Evolutionary conservation across 2,797 vertebrate genomes (phyloP), one percentile per base, ranked within the genome.

Genomic region (Syngnathus rostellatus): DNA sequence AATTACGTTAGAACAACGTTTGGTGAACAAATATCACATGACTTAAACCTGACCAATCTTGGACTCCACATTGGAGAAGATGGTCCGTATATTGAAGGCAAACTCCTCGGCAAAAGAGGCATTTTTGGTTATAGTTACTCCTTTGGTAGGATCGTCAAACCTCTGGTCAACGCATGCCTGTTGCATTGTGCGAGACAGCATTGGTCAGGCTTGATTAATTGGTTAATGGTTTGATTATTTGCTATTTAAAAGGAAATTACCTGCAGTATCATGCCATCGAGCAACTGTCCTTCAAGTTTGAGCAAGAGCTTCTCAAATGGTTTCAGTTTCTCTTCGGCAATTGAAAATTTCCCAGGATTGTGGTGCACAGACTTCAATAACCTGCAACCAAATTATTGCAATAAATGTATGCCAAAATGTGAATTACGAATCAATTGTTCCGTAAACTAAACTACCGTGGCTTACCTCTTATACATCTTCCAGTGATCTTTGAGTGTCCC

Each of bases 391-490:
- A 19, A 23, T 53, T 23, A 5, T 8, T 21, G 50, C n/a, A 8
- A 53, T 9, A 53, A 21, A 21, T 53, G 50, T 53, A n/a, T n/a
- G 12, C 43, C 43, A n/a, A 53, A 53, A 21, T 5, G 21, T 17
- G 5, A 48, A 48, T 21, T 50, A 53, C 2, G 50, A 21, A 53
- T 53, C 8, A 53, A 53, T 37, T 38, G 8, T 17, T 17, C 31
- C 17, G 16, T 1, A 37, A 5, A 21, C 10, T 23, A 53, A 53
- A 41, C 12, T 41, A 63, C 3, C 23, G 9, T 64, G 51, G 25
- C 81, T 74, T 45, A 99, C 97, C 97, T 96, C 91, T 99, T 99
- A 83, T 99, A 99, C 96, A 95, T 99, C 76, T 96, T 98, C 97
- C 97, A 99, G 82, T 99, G 96, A 72, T 99, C 96, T 85, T 94